Conservation (phyloP, 2,888 invertebrate species). For the Cephalotes varians region DNA sequence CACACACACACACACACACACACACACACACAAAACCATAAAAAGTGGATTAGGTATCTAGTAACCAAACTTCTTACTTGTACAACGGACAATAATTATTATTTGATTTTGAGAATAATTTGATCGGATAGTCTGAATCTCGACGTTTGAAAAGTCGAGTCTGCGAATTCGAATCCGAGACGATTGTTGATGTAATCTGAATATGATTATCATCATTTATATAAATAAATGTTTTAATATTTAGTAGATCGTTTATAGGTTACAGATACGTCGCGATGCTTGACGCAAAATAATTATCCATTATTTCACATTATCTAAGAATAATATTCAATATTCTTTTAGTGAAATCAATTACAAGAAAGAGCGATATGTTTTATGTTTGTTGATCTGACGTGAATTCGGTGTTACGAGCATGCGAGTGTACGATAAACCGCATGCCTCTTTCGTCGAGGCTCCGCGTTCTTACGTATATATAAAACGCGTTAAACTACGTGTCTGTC, state of each 20-base stretch:
- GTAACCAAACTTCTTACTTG: too few species aligned
- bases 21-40: too few species aligned
- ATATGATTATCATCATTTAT: not conserved
- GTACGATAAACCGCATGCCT: constrained; percentile 6
- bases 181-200: not conserved
- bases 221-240: not conserved
- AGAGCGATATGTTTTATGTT: not conserved
- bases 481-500: not conserved
- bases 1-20: too few species aligned
- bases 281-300: not conserved
- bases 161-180: not conserved
- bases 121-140: not conserved
- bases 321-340: not conserved
- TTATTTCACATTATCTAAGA: not conserved
- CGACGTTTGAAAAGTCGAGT: not conserved
- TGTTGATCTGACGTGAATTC: not conserved
- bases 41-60: too few species aligned
- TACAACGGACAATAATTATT: too few species aligned
- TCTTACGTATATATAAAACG: constrained; percentile 1
- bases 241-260: not conserved
- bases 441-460: not conserved
- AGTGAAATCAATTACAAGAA: not conserved
- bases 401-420: not conserved
- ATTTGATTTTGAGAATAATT: not conserved
- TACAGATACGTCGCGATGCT: not conserved